phyloP scores from a whole-genome alignment of 1,140 invertebrate genomes.

The Drosophila biarmipes region DNA sequence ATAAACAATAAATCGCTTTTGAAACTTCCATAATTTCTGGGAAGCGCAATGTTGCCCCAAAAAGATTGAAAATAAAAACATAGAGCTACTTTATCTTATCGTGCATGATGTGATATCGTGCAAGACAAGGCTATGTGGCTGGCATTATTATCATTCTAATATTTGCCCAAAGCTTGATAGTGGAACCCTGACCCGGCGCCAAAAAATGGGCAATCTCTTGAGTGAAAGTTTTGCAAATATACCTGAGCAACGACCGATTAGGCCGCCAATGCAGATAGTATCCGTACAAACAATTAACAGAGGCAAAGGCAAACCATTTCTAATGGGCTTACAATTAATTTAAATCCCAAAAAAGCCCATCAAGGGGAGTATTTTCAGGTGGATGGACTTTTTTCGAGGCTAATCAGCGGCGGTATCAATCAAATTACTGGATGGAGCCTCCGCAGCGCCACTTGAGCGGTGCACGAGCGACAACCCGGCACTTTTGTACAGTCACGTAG shows the following conservation, averaged over 20 bases:
- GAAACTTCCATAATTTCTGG: too few species aligned
- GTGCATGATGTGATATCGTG: conserved; percentile 65
- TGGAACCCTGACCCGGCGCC: conserved; percentile 60
- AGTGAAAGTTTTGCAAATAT: conserved; percentile 41
- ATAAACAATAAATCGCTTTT: too few species aligned
- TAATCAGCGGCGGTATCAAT: conserved; percentile 62
- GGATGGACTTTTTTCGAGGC: conserved; percentile 11
- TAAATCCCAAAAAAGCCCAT: conserved; percentile 4
- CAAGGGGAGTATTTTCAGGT: conserved; percentile 1
- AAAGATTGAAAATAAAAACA: conserved; percentile 40
- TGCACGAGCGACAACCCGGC: conserved; percentile 51
- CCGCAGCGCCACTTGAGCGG: conserved; percentile 55
- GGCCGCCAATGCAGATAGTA: conserved; percentile 1
- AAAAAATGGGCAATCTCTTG: conserved; percentile 38
- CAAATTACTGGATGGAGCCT: conserved; percentile 40
- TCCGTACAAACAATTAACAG: not conserved
- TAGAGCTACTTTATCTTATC: conserved; percentile 66
- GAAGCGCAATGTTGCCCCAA: not conserved
- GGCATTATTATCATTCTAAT: conserved; percentile 71
- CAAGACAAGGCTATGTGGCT: conserved; percentile 51
- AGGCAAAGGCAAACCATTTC: not conserved
- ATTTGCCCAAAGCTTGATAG: conserved; percentile 65
- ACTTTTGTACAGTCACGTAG: conserved; percentile 80
- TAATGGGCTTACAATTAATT: not conserved
- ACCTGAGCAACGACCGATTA: conserved; percentile 63